Base-by-base conservation (phyloP, 2,113 vertebrate species). In the Gallinago media region DNA sequence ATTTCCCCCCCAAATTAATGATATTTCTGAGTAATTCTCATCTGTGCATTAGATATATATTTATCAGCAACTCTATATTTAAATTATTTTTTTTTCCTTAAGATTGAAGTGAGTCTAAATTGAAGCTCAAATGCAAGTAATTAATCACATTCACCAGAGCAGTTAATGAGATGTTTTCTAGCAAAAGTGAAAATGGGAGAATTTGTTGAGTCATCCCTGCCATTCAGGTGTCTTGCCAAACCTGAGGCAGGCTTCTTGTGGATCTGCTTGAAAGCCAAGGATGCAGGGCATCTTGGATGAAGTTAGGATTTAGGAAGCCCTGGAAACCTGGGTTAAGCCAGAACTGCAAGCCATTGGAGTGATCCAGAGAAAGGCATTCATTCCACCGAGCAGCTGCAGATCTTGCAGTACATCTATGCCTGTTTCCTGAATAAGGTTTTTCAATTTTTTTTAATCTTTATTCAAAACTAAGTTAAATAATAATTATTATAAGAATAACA, bases 1-100 rank as follows among this genome's bases (percentile, higher is more conserved):
- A 89, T 86, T 96, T 96, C 32, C 52, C 31, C 34, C 22, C 89
- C 40, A 97, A 75, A 76, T 76, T 72, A 19, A 36, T 62, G 40
- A 36, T 85, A 58, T 75, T 92, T 92, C 70, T 72, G 31, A 56
- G 44, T 68, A 65, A 55, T 79, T 92, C 27, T 88, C 54, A 82
- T 88, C 62, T 76, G 56, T 2, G 3, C 14, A 22, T 71, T 54
- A 23, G 19, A 67, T 67, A 75, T 62, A 68, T 18, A 82, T 92
- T 85, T 87, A 78, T 75, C 44, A 66, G 46, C 18, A 55, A 63
- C 32, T 20, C 1, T 62, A 81, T 89, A 92, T 95, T 90, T 27
- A 72, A 94, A 86, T 74, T 31, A 83, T 71, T 17, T 34, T 62
- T 62, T 95, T 79, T 95, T 89, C 17, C 44, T 70, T 70, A 49